phyloP scores from a whole-genome alignment of 2,888 invertebrate species.

The Cephus pulcher region DNA sequence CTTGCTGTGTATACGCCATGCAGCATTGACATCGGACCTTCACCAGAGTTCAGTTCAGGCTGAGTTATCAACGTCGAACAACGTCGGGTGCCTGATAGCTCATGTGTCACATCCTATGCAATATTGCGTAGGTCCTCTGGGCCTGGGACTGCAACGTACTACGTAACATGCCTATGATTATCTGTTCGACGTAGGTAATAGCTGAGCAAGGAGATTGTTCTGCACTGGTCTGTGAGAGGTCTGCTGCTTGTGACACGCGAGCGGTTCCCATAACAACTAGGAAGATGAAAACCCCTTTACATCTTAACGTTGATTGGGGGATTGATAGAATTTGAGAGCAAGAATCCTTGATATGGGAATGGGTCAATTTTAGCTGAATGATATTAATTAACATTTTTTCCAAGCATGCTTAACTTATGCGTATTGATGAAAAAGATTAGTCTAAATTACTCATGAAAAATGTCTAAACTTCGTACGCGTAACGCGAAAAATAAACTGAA shows the following conservation, averaged over 20 bases:
- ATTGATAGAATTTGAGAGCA: neutral
- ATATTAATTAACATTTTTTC: too few species aligned
- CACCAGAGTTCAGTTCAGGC: constrained; percentile 17
- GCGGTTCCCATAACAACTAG: constrained; percentile 3
- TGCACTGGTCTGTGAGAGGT: constrained; percentile 39
- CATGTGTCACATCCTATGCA: constrained; percentile 49
- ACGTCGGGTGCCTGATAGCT: neutral
- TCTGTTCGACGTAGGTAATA: constrained; percentile 43
- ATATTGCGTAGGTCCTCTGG: constrained; percentile 39
- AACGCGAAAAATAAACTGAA: neutral
- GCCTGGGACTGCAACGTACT: neutral
- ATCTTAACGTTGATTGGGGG: neutral
- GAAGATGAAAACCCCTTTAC: neutral
- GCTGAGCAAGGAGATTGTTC: constrained; percentile 39
- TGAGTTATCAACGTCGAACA: constrained; percentile 51
- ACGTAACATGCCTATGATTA: constrained; percentile 33
- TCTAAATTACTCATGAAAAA: too few species aligned
- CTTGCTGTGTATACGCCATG: constrained; percentile 1
- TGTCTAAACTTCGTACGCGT: neutral
- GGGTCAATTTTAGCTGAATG: too few species aligned
- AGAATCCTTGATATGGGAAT: neutral
- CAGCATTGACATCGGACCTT: constrained; percentile 17
- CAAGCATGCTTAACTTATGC: too few species aligned
- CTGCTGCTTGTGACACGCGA: constrained; percentile 40
- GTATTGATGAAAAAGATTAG: too few species aligned